A percentile compares a stretch with the other conserved stretches of the same genome.
phyloP scores from a whole-genome alignment of 53 echinoderm and acorn worm species.

The Antedon mediterranea region DNA sequence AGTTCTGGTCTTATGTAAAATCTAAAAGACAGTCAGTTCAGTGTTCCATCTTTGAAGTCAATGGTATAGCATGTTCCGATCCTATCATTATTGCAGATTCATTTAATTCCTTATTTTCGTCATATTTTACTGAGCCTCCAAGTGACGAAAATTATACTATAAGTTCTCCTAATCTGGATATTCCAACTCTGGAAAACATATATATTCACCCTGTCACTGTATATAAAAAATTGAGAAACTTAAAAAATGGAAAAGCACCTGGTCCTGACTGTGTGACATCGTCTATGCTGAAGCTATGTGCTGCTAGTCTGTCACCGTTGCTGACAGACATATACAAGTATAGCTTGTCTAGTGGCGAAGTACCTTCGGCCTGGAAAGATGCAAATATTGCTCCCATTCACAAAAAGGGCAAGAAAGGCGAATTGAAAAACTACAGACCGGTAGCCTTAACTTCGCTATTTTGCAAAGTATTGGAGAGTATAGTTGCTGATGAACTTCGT shows the following conservation, averaged over 20 bases:
- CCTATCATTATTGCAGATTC: neutral
- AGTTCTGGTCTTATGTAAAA: slow-evolving; percentile 22
- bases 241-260: neutral
- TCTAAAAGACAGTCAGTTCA: slow-evolving; percentile 2
- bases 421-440: neutral
- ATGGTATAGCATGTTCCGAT: neutral
- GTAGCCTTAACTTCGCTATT: neutral
- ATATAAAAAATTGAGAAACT: no score
- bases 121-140: neutral
- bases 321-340: neutral
- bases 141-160: neutral
- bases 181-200: neutral
- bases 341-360: neutral
- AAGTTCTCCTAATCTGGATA: neutral
- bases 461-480: neutral
- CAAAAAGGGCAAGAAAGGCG: neutral
- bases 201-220: neutral
- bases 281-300: neutral
- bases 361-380: neutral
- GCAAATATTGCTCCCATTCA: neutral
- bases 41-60: neutral
- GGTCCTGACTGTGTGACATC: neutral
- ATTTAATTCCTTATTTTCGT: neutral
- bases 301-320: neutral
- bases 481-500: neutral